These are phyloP conservation scores for Venustaconcha ellipsiformis DNA, from an alignment of 1,140 invertebrate species.

Conservation along the genomic window DNA sequence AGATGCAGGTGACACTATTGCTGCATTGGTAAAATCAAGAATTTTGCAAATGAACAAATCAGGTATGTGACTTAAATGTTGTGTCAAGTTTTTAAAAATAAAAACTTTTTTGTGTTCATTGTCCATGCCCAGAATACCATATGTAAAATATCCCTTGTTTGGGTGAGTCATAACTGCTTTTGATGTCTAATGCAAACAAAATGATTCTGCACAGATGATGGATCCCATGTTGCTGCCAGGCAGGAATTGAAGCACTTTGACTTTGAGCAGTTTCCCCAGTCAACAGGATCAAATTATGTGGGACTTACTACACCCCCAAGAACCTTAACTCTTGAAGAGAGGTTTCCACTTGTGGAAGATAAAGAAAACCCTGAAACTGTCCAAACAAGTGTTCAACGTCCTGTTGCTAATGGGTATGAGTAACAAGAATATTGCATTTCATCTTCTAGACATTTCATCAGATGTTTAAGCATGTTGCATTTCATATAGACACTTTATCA, in stretches of 20 bases:
- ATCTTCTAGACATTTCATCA: not conserved
- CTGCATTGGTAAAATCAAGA: no score
- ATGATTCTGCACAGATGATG: slow-evolving; percentile 29
- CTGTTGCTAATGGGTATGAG: slow-evolving; percentile 30
- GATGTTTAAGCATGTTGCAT: not conserved
- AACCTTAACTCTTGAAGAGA: slow-evolving; percentile 46
- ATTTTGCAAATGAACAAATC: no score
- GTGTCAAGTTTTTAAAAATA: no score
- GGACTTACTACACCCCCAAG: slow-evolving; percentile 48
- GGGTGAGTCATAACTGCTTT: no score
- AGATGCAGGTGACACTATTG: no score
- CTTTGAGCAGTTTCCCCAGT: slow-evolving; percentile 1
- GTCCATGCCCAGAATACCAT: no score
- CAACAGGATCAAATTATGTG: slow-evolving; percentile 29
- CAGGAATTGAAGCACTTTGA: slow-evolving; percentile 24
- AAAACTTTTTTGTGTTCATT: no score
- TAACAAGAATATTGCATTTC: no score
- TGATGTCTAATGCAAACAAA: no score
- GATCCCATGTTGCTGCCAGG: slow-evolving; percentile 40
- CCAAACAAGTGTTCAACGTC: not conserved
- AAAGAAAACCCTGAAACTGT: slow-evolving; percentile 10
- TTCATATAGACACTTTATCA: not conserved
- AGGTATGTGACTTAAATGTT: no score
- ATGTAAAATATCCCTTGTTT: no score
- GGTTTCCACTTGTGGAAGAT: slow-evolving; percentile 39